phyloP scores from a whole-genome alignment of 1,140 invertebrate species.

The Ceratitis capitata region DNA sequence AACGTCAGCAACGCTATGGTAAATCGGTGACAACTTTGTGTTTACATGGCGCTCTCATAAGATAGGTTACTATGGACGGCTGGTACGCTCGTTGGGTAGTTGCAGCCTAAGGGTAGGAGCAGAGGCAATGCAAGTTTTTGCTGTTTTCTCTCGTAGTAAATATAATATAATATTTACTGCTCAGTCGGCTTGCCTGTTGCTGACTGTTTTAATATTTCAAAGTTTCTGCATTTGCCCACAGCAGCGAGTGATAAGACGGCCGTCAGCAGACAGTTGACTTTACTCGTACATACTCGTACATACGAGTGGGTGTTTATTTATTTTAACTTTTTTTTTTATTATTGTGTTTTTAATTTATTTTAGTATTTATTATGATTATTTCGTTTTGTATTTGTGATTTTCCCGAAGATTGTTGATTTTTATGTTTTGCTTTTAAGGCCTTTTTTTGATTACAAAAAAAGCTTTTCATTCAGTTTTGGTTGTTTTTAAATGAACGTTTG shows the following conservation, averaged over 20 bases:
- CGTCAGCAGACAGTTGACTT: not conserved
- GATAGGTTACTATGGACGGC: too few species aligned
- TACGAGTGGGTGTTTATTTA: slow-evolving; percentile 34
- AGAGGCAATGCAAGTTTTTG: not conserved
- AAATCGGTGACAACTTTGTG: too few species aligned
- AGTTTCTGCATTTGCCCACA: not conserved
- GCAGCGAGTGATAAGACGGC: not conserved
- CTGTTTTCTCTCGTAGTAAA: not conserved
- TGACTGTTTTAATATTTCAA: not conserved
- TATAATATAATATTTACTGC: slow-evolving; percentile 29
- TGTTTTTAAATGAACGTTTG: too few species aligned
- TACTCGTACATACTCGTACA: not conserved
- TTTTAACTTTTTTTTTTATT: slow-evolving; percentile 16
- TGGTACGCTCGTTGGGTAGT: not conserved
- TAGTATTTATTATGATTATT: not conserved
- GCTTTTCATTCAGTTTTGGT: too few species aligned
- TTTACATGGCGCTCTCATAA: too few species aligned
- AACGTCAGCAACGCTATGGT: too few species aligned
- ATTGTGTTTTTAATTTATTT: not conserved
- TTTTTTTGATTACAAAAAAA: too few species aligned
- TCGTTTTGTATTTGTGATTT: not conserved
- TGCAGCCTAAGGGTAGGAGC: too few species aligned
- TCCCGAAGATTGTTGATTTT: not conserved
- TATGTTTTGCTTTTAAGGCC: too few species aligned
- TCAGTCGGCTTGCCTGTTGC: not conserved